phyloP scores from a whole-genome alignment of 2,797 vertebrate species.

The Anas georgica region DNA sequence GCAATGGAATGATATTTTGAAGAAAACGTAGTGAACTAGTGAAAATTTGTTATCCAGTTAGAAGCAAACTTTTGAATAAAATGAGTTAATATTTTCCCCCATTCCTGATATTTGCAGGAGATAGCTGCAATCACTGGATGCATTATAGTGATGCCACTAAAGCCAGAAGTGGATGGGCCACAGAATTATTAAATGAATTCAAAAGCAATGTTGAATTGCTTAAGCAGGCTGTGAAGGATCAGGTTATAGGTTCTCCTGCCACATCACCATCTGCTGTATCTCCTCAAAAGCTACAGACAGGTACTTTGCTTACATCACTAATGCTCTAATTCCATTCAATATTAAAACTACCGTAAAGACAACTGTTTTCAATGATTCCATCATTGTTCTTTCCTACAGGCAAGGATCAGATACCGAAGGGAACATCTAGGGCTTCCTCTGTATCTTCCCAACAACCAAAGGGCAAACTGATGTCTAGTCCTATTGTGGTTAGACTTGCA shows the following conservation, averaged over 20 bases:
- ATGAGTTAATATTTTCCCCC: not conserved
- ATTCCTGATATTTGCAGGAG: constrained; percentile 79
- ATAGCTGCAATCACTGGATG: constrained; percentile 95
- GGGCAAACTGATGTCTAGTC: constrained; percentile 95
- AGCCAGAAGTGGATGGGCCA: constrained; percentile 89
- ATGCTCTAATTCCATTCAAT: not conserved
- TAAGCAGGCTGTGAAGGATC: constrained; percentile 87
- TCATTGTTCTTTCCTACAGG: constrained; percentile 73
- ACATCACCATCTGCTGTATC: constrained; percentile 81
- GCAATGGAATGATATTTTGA: not conserved
- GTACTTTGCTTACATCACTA: constrained; percentile 59
- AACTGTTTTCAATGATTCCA: constrained; percentile 23
- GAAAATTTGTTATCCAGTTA: not conserved
- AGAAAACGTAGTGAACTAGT: not conserved
- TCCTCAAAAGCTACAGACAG: constrained; percentile 85
- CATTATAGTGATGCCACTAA: constrained; percentile 96
- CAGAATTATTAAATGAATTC: constrained; percentile 91
- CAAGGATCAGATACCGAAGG: constrained; percentile 76
- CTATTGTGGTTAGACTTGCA: constrained; percentile 93
- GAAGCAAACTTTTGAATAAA: not conserved
- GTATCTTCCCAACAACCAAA: constrained; percentile 81
- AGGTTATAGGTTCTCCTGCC: constrained; percentile 70
- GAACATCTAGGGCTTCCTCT: constrained; percentile 81
- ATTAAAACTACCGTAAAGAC: not conserved
- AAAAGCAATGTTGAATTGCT: constrained; percentile 93